phyloP scores from a whole-genome alignment of 2,797 vertebrate genomes.

The Taeniopygia guttata region DNA sequence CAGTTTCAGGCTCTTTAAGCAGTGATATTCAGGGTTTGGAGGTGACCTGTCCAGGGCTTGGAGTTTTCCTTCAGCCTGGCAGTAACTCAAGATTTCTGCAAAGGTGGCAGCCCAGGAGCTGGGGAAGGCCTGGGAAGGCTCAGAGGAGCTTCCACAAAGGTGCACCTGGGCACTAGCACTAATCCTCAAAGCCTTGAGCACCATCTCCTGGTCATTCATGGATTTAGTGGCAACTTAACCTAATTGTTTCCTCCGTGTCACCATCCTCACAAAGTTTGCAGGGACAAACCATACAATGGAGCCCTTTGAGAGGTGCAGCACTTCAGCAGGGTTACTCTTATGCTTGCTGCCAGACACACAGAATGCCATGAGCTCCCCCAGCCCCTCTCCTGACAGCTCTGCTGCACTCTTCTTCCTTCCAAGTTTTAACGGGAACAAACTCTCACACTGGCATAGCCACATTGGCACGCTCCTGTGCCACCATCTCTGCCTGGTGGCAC shows the following conservation, averaged over 20 bases:
- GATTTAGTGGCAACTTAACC: constrained; percentile 29
- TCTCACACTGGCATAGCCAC: not conserved
- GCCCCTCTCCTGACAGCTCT: not conserved
- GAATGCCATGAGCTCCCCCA: not conserved
- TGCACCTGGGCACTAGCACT: not conserved
- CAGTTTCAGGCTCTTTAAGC: not conserved
- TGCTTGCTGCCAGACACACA: not conserved
- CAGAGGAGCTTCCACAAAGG: not conserved
- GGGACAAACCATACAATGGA: accelerated
- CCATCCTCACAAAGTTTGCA: not conserved
- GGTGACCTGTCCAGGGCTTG: not conserved
- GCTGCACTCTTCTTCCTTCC: not conserved
- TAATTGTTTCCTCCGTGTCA: not conserved
- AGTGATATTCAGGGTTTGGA: not conserved
- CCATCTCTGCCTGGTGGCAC: not conserved
- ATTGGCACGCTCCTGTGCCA: accelerated
- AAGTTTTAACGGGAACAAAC: not conserved
- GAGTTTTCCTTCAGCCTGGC: not conserved
- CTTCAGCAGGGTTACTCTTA: not conserved
- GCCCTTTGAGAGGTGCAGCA: accelerated
- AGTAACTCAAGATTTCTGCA: not conserved
- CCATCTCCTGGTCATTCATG: constrained; percentile 75
- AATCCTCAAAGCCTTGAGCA: constrained; percentile 72
- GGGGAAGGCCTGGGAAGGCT: not conserved
- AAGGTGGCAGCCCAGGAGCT: not conserved